A percentile compares a stretch with the other conserved stretches of the same genome.
Evolutionary conservation across 2,797 vertebrate species (phyloP).

Genomic region (Ispidina lecontei): DNA sequence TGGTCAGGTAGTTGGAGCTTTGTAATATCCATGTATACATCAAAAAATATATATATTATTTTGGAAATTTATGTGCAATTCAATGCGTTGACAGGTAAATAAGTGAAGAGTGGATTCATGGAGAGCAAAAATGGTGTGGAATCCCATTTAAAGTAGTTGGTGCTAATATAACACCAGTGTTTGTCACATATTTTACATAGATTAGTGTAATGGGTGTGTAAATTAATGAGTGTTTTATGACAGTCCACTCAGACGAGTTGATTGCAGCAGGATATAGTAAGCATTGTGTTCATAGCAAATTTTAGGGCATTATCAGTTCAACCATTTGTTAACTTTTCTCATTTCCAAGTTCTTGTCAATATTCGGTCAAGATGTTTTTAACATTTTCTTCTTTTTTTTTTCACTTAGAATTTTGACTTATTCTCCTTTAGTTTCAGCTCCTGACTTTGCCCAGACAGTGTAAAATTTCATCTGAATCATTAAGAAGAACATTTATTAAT

Average conservation of each 20-base stretch:
- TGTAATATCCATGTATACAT: neutral
- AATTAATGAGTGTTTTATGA: neutral
- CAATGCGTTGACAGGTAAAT: neutral
- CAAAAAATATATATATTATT: neutral
- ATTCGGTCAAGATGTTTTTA: slow-evolving; percentile 6
- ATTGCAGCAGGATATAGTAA: neutral
- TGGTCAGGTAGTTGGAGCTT: neutral
- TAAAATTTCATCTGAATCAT: neutral
- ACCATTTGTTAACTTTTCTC: slow-evolving; percentile 41
- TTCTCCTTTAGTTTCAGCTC: neutral
- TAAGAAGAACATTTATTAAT: neutral
- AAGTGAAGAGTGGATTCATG: neutral
- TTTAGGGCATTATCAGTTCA: slow-evolving; percentile 25
- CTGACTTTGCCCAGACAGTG: neutral
- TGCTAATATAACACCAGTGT: neutral
- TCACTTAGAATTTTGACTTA: neutral
- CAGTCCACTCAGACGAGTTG: neutral
- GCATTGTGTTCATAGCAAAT: neutral
- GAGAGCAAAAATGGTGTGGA: neutral
- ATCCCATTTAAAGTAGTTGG: neutral
- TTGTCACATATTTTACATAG: neutral
- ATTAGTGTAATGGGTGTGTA: neutral
- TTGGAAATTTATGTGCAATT: neutral
- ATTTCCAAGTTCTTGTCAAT: slow-evolving; percentile 45
- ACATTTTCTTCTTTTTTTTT: too few species aligned